Evolutionary conservation across 2,797 vertebrate species (phyloP).

Genomic region (Poeciliopsis paucimaculata): DNA sequence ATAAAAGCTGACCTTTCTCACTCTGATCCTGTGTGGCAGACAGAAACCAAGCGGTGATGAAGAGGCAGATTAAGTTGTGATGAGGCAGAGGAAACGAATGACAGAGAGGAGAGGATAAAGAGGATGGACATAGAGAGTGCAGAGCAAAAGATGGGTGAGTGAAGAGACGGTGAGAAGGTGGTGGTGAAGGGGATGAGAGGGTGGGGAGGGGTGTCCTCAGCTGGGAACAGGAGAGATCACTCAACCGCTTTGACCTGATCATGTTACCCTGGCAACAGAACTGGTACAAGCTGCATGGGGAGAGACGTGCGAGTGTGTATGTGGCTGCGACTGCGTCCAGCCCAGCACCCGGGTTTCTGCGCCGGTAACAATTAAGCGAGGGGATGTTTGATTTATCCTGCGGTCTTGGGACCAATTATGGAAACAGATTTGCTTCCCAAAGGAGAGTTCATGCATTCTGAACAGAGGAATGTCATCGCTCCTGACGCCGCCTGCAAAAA

Average conservation of each 20-base stretch:
- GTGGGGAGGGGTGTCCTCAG: conserved; percentile 27
- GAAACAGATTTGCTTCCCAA: conserved; percentile 55
- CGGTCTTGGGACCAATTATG: conserved; percentile 52
- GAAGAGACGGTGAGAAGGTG: conserved; percentile 7
- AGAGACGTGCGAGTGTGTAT: conserved; percentile 34
- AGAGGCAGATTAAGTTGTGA: conserved; percentile 27
- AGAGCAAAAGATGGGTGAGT: background rate
- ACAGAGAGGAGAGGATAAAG: conserved; percentile 35
- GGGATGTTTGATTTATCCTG: conserved; percentile 45
- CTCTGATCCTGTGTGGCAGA: conserved; percentile 19
- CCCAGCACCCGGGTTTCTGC: conserved; percentile 55
- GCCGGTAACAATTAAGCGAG: conserved; percentile 52
- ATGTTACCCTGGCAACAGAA: conserved; percentile 75
- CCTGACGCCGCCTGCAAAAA: conserved; percentile 47
- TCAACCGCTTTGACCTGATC: conserved; percentile 70
- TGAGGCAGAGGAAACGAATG: conserved; percentile 1
- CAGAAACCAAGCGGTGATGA: conserved; percentile 23
- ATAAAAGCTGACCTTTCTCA: background rate
- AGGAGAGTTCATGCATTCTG: conserved; percentile 64
- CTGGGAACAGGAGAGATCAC: conserved; percentile 60
- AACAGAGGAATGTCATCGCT: conserved; percentile 61
- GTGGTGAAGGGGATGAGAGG: conserved; percentile 12
- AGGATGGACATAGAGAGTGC: conserved; percentile 33
- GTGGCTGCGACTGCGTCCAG: conserved; percentile 47
- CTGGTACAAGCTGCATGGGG: conserved; percentile 65